Evolutionary conservation across 2,888 invertebrate genomes (phyloP), one percentile per base, ranked within the genome.

Genomic region (Slavum lentiscoides): DNA sequence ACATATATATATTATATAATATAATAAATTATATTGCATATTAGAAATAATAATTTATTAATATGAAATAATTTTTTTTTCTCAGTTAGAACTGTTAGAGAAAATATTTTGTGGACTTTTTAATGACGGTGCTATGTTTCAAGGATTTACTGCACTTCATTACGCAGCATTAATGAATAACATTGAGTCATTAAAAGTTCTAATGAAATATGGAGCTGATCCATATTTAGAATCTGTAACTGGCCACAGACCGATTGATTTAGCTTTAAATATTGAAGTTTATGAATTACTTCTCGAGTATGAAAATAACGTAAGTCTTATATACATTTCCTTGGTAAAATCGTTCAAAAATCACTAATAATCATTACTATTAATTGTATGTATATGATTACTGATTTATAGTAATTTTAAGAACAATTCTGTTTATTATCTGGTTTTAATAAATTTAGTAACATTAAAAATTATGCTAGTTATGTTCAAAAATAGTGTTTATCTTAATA

Each of bases 111-210:
- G 92, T 91, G 84, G 89, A 90, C 84, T 89, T 66, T 88, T 92
- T 86, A 91, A 91, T 85, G 90, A 82, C 11, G 82, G 83, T 61
- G 85, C 90, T 53, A 88, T 87, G 82, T 96, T 94, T 87, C 89
- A 91, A 83, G 95, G 94, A 55, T 95, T 94, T 87, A 95, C 96
- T 80, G 91, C 95, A 72, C 88, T 96, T 83, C 96, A 96, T 87
- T 96, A 96, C 88, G 95, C 96, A 15, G 94, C 92, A 74, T 88
- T 96, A 67, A 89, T 91, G 2, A 92, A 95, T 87, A 91, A 92
- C 83, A 85, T 88, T 5, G 88, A 88, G 37, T 89, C 91, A 59
- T 90, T 93, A 9, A 88, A 89, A 85, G 87, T 90, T 61, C 88
- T 96, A 74, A 87, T 96, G 17, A 90, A 92, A 82, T 89, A 89